Evolutionary conservation across 2,888 invertebrate genomes (phyloP).

Genomic region (Dysmachus trigonus): DNA sequence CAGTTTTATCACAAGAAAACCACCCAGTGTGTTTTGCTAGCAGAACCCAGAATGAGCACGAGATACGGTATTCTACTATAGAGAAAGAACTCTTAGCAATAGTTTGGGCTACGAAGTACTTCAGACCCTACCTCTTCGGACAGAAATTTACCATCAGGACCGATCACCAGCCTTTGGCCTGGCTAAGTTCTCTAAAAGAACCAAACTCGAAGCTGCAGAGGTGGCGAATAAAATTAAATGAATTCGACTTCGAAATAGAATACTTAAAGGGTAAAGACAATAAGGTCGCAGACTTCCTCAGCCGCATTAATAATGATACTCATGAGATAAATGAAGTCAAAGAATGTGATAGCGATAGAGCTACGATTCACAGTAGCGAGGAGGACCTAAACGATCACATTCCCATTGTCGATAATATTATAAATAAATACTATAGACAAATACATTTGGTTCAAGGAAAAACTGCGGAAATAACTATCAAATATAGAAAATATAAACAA

Average conservation of each 20-base stretch:
- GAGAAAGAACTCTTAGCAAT: too few relatives aligned
- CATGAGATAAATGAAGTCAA: not conserved
- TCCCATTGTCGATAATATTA: not conserved
- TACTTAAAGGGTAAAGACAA: conserved; percentile 39
- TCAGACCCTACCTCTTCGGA: conserved; percentile 54
- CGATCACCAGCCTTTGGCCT: conserved; percentile 56
- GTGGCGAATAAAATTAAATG: conserved; percentile 56
- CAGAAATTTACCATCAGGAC: conserved; percentile 51
- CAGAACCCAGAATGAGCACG: conserved; percentile 48
- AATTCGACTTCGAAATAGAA: conserved; percentile 42
- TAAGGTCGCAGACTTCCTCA: not conserved
- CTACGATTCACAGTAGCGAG: not conserved
- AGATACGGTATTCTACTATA: conserved; percentile 53
- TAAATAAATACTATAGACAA: not conserved
- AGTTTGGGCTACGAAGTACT: too few relatives aligned
- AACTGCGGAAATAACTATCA: not conserved
- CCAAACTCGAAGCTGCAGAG: conserved; percentile 53
- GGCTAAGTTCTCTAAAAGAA: conserved; percentile 53
- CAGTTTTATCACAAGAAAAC: too few relatives aligned
- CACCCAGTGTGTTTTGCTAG: not conserved
- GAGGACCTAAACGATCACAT: not conserved
- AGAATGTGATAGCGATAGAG: not conserved
- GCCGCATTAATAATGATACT: not conserved
- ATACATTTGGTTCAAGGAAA: not conserved
- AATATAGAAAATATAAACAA: not conserved